phyloP scores from a whole-genome alignment of 1,140 invertebrate genomes.

The Drosophila bocqueti region DNA sequence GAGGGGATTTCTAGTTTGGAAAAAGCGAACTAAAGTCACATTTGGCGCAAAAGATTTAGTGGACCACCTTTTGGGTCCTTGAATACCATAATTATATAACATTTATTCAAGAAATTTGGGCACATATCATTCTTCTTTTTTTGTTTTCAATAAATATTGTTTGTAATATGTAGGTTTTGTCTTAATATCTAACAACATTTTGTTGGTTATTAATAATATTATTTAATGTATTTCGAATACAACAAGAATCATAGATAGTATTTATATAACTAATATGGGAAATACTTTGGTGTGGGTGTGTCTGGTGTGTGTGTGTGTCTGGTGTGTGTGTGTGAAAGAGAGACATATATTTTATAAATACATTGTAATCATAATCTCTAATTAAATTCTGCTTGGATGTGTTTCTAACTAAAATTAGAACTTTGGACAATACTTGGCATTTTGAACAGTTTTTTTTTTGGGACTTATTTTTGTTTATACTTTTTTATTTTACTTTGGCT shows the following conservation, averaged over 20 bases:
- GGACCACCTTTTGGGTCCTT: constrained; percentile 22
- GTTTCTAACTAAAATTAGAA: constrained; percentile 32
- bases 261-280: constrained; percentile 43
- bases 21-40: constrained; percentile 2
- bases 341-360: constrained; percentile 31
- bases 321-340: constrained; percentile 16
- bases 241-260: constrained; percentile 54
- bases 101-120: constrained; percentile 65
- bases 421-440: constrained; percentile 54
- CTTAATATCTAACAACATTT: constrained; percentile 64
- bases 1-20: neutral
- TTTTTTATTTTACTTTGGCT: constrained; percentile 47
- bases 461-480: constrained; percentile 8
- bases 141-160: constrained; percentile 52
- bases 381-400: constrained; percentile 29
- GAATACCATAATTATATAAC: constrained; percentile 54
- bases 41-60: constrained; percentile 7
- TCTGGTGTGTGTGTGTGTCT: constrained; percentile 22
- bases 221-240: constrained; percentile 52
- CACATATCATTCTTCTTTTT: constrained; percentile 44
- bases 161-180: constrained; percentile 37
- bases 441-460: constrained; percentile 41
- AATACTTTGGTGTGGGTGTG: constrained; percentile 58
- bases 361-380: constrained; percentile 44
- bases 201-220: constrained; percentile 36